Evolutionary conservation across 1,140 invertebrate species (phyloP).

Genomic region (Diprion similis): DNA sequence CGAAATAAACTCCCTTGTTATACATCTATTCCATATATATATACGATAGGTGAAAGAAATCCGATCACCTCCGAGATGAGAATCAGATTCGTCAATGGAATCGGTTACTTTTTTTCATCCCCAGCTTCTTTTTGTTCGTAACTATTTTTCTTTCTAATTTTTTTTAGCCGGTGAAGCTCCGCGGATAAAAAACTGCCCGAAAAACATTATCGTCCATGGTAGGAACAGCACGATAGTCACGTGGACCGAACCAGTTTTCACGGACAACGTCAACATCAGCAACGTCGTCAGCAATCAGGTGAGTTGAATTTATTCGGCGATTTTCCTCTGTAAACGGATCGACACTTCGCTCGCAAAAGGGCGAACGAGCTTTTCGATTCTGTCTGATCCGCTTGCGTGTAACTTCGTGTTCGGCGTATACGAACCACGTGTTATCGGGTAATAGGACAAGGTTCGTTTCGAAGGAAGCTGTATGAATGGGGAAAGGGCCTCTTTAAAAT

Average conservation of each 20-base stretch:
- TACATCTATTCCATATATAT: too few species aligned
- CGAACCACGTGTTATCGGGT: too few species aligned
- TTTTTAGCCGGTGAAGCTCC: conserved; percentile 57
- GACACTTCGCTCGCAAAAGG: neutral
- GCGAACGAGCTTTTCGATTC: neutral
- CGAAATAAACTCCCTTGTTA: neutral
- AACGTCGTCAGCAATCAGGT: conserved; percentile 62
- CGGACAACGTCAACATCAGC: conserved; percentile 65
- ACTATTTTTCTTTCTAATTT: conserved; percentile 26
- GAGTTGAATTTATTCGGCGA: conserved; percentile 23
- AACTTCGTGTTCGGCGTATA: too few species aligned
- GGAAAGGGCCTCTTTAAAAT: too few species aligned
- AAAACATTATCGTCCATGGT: conserved; percentile 49
- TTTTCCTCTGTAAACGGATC: conserved; percentile 1
- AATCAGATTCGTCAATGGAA: neutral
- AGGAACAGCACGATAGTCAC: conserved; percentile 56
- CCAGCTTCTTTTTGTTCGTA: neutral
- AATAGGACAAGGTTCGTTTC: too few species aligned
- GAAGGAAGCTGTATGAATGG: too few species aligned
- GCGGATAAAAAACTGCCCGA: conserved; percentile 56
- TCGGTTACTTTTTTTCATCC: neutral
- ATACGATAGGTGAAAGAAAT: neutral
- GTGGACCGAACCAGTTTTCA: conserved; percentile 67
- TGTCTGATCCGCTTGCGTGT: too few species aligned
- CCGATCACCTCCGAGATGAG: neutral